Conservation (phyloP, 2,888 invertebrate genomes). For the Allygus modestus region DNA sequence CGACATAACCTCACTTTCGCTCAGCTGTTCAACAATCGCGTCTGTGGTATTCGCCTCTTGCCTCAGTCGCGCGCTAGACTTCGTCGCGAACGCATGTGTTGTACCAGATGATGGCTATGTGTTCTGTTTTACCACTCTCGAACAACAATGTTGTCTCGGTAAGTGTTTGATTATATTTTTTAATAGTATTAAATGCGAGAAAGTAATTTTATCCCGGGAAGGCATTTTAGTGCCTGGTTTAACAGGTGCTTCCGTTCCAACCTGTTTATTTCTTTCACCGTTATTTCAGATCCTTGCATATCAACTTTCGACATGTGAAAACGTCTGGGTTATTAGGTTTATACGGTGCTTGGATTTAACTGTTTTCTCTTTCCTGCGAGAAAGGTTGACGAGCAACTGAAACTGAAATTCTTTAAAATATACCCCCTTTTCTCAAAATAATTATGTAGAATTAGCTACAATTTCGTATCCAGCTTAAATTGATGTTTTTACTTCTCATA, state of each 20-base stretch:
- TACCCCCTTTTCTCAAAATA: too few species aligned
- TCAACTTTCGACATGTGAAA: slow-evolving; percentile 26
- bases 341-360: not conserved
- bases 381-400: not conserved
- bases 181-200: not conserved
- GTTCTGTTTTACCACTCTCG: slow-evolving; percentile 53
- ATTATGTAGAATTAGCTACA: too few species aligned
- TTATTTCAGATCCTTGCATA: too few species aligned
- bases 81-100: slow-evolving; percentile 37
- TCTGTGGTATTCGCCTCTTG: not conserved
- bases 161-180: slow-evolving; percentile 26
- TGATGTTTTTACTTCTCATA: too few species aligned
- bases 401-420: too few species aligned
- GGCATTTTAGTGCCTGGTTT: not conserved
- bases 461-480: too few species aligned
- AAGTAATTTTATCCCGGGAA: not conserved
- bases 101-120: slow-evolving; percentile 50
- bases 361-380: not conserved
- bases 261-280: slow-evolving; percentile 27
- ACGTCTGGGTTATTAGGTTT: not conserved
- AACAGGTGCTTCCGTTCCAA: not conserved
- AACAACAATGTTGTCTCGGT: slow-evolving; percentile 50
- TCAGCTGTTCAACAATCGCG: slow-evolving; percentile 34
- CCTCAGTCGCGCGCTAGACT: slow-evolving; percentile 50
- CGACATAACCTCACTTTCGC: slow-evolving; percentile 27